Percentiles rank a stretch among this genome's conserved stretches.
phyloP scores from a whole-genome alignment of 2,113 vertebrate genomes.

The Sinocyclocheilus maitianheensis region DNA sequence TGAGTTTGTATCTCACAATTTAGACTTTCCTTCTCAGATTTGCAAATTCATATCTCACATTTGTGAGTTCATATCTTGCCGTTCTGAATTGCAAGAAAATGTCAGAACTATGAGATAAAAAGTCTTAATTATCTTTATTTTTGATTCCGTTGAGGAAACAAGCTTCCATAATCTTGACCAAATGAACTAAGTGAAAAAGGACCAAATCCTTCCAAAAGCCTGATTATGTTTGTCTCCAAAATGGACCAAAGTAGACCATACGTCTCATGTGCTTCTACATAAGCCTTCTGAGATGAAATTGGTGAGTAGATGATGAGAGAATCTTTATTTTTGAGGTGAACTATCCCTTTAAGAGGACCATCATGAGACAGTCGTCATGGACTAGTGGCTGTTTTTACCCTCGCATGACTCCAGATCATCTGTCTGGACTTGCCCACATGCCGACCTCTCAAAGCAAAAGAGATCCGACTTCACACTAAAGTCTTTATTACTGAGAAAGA shows the following conservation, averaged over 20 bases:
- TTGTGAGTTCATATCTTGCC: too few relatives aligned
- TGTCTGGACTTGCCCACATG: conserved; percentile 23
- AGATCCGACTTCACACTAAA: neutral
- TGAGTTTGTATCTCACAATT: neutral
- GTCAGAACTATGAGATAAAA: too few relatives aligned
- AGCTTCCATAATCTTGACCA: neutral
- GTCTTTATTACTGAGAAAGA: neutral
- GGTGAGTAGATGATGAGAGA: neutral
- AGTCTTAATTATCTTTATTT: too few relatives aligned
- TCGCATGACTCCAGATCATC: conserved; percentile 5
- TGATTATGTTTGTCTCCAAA: neutral
- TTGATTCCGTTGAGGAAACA: neutral
- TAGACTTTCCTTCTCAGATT: neutral
- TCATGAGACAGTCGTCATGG: neutral
- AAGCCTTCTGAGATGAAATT: neutral
- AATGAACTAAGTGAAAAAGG: neutral
- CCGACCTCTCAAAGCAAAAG: neutral
- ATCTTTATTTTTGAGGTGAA: neutral
- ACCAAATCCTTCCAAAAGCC: neutral
- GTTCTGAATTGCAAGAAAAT: too few relatives aligned
- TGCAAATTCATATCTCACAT: too few relatives aligned
- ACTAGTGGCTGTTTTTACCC: conserved; percentile 4
- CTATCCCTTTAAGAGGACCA: neutral
- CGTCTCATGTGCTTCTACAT: neutral
- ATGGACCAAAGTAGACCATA: neutral